Percentiles rank a stretch among this genome's conserved stretches.
Conservation (phyloP, 2,113 vertebrate species). For the Holacanthus passer region DNA sequence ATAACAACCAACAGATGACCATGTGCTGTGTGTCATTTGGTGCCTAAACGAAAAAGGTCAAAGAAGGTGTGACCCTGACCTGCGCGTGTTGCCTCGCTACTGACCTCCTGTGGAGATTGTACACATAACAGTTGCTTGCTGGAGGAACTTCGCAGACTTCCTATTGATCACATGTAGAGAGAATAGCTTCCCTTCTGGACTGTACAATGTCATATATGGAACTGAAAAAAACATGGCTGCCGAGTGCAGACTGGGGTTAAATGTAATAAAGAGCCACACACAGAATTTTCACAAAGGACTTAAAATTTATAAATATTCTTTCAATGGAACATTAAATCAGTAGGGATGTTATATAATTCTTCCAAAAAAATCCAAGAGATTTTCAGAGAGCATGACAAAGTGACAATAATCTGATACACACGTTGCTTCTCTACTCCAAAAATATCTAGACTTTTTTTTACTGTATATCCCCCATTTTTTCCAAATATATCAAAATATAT, state of each 20-base stretch:
- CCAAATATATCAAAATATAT: conserved; percentile 83
- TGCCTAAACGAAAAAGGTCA: conserved; percentile 25
- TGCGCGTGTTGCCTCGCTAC: conserved; percentile 29
- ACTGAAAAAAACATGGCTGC: background rate
- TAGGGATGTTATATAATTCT: conserved; percentile 79
- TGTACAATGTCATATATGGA: background rate
- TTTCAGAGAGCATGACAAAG: conserved; percentile 81
- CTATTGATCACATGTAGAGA: background rate
- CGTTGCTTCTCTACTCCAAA: conserved; percentile 80
- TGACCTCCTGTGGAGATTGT: conserved; percentile 69
- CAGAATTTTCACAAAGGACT: conserved; percentile 79
- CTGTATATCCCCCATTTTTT: conserved; percentile 41
- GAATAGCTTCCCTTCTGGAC: background rate
- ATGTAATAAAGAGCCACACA: conserved; percentile 42
- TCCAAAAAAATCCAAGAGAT: conserved; percentile 66
- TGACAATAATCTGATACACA: conserved; percentile 80
- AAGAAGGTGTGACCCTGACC: conserved; percentile 35
- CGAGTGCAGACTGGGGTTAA: background rate
- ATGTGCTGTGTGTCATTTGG: background rate
- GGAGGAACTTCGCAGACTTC: background rate
- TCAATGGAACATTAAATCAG: conserved; percentile 84
- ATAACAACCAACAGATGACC: conserved; percentile 15
- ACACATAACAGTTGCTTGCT: conserved; percentile 22
- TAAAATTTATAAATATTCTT: conserved; percentile 86
- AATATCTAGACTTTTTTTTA: conserved; percentile 78